These are phyloP conservation scores for Amniataba percoides DNA, from an alignment of 2,797 vertebrate species.

Conservation along the genomic window DNA sequence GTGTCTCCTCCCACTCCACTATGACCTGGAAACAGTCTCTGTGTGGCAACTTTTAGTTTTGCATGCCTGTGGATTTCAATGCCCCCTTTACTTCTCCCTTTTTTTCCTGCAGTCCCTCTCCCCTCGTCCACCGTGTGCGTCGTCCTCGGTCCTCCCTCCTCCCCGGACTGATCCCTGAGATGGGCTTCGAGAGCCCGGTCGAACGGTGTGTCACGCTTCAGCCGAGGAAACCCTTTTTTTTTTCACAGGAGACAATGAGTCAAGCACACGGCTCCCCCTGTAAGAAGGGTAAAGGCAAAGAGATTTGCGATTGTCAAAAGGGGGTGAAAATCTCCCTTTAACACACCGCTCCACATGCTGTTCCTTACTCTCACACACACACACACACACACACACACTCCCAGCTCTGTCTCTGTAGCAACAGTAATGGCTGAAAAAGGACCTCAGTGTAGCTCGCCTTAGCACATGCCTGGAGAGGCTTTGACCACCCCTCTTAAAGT, in stretches of 20 bases:
- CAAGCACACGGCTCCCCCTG: slow-evolving; percentile 14
- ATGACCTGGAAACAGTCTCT: slow-evolving; percentile 82
- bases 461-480: slow-evolving; percentile 72
- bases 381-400: neutral
- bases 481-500: slow-evolving; percentile 68
- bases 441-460: slow-evolving; percentile 68
- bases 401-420: slow-evolving; percentile 58
- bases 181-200: slow-evolving; percentile 18
- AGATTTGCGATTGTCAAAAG: neutral
- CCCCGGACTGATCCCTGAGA: slow-evolving; percentile 24
- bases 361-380: neutral
- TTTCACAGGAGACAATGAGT: slow-evolving; percentile 68
- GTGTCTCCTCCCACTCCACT: slow-evolving; percentile 81
- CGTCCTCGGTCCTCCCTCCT: neutral
- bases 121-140: neutral
- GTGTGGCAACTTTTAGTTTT: slow-evolving; percentile 69
- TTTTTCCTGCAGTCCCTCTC: too few relatives aligned
- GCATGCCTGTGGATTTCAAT: slow-evolving; percentile 40
- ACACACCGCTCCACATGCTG: neutral
- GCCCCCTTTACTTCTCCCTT: too few relatives aligned
- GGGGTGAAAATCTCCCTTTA: slow-evolving; percentile 19
- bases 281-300: neutral
- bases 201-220: slow-evolving; percentile 39
- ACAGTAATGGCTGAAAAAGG: slow-evolving; percentile 79
- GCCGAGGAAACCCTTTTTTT: slow-evolving; percentile 20